Evolutionary conservation across 2,113 vertebrate genomes (phyloP), one percentile per base, ranked within the genome.

Genomic region (Apeltes quadracus): DNA sequence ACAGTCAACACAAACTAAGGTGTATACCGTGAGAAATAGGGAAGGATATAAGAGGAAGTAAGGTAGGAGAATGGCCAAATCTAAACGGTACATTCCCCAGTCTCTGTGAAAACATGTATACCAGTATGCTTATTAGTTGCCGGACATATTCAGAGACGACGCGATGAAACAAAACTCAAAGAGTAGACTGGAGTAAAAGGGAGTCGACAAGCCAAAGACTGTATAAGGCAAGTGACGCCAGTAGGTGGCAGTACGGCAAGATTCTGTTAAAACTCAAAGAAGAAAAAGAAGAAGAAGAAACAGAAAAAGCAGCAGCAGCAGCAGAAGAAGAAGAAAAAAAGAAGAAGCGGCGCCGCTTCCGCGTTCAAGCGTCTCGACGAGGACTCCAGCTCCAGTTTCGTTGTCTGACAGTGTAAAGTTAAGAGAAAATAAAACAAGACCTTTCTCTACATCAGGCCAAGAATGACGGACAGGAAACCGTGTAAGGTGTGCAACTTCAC

Each of bases 401-500:
- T 4, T 25, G 0, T 27, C 11, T 56, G 18, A 73, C 36, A 18
- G 20, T 3, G 4, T 15, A 9, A 1, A 9, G 23, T 23, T 5
- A 7, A 34, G 8, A 69, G 8, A 54, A 48, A 58, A 14, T 56
- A 10, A 3, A 56, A 11, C 0, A 13, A 22, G 3, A 2, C 0
- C 1, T 25, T 10, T 38, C 0, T 22, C 11, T 20, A 2, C 51
- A 15, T 20, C 44, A 18, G 48, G 6, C 8, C 0, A 1, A 84
- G 2, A n/a, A 94, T 94, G 93, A 65, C 90, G 22, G 90, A 88
- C 18, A 44, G 73, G 7, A 93, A 81, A 77, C 85, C 91, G 36
- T 94, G 92, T 66, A 93, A 86, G 68, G 91, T 94, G 51, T 94
- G 92, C 38, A 90, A 91, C 51, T 85, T 83, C 64, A 87, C 69